Conservation (phyloP, 1,140 invertebrate species). For the Drosophila repletoides region DNA sequence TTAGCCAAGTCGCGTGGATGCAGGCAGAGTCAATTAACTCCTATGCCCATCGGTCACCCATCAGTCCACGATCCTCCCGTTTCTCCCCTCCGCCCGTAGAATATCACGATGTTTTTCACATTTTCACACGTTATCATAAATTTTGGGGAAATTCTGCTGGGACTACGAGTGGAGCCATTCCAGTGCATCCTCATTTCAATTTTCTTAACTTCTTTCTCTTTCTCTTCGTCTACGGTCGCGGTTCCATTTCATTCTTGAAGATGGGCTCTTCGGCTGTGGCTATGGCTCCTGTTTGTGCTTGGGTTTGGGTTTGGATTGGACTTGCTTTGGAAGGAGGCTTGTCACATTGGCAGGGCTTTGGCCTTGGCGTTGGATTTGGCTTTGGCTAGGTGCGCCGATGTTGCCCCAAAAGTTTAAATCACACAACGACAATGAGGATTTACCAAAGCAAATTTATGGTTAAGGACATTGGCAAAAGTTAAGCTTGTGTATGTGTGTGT, state of each 20-base stretch:
- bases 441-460: slow-evolving; percentile 76
- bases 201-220: slow-evolving; percentile 43
- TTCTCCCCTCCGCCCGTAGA: no score
- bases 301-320: no score
- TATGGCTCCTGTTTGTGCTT: slow-evolving; percentile 1
- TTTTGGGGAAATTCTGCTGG: slow-evolving; percentile 45
- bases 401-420: slow-evolving; percentile 75
- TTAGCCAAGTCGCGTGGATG: slow-evolving; percentile 38
- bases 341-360: slow-evolving; percentile 48
- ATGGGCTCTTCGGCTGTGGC: neutral
- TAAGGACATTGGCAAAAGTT: slow-evolving; percentile 75
- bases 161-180: slow-evolving; percentile 17
- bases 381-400: slow-evolving; percentile 21
- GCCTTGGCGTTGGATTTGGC: neutral
- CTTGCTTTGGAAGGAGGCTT: no score
- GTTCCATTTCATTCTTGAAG: slow-evolving; percentile 21
- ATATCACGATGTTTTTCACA: slow-evolving; percentile 41
- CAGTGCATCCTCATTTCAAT: slow-evolving; percentile 66
- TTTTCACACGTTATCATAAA: slow-evolving; percentile 61
- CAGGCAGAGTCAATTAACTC: slow-evolving; percentile 66
- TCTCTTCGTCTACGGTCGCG: slow-evolving; percentile 9
- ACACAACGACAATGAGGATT: slow-evolving; percentile 80
- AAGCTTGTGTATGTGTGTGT: slow-evolving; percentile 53
- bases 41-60: slow-evolving; percentile 11
- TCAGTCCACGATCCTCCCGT: neutral